A percentile compares a stretch with the other conserved stretches of the same genome.
Evolutionary conservation across 2,888 invertebrate genomes (phyloP).

Genomic region (Aproaerema taeniolella): DNA sequence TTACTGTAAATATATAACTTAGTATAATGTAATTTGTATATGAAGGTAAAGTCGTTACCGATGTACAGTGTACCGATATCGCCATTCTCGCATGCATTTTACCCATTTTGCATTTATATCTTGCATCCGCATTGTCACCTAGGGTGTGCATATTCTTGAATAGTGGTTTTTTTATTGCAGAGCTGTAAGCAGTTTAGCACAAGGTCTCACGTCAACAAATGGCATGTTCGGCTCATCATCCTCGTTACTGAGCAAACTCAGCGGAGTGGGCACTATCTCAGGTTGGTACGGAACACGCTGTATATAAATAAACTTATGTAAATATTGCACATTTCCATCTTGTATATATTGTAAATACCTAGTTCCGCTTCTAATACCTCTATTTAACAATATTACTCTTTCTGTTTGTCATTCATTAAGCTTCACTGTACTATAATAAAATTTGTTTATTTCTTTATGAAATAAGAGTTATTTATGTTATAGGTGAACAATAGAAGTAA

Average conservation of each 20-base stretch:
- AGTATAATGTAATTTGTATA: slow-evolving; percentile 13
- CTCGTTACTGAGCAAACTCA: slow-evolving; percentile 75
- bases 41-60: slow-evolving; percentile 10
- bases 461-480: neutral
- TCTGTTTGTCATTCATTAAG: neutral
- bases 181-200: slow-evolving; percentile 73
- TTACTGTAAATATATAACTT: slow-evolving; percentile 12
- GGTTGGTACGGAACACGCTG: slow-evolving; percentile 44
- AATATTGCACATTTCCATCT: neutral
- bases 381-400: slow-evolving; percentile 1
- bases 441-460: neutral
- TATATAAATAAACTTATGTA: slow-evolving; percentile 9
- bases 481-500: no score
- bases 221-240: slow-evolving; percentile 88
- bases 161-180: slow-evolving; percentile 56
- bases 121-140: slow-evolving; percentile 4
- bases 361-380: slow-evolving; percentile 1
- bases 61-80: slow-evolving; percentile 17
- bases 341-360: slow-evolving; percentile 16
- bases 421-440: neutral
- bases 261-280: slow-evolving; percentile 72
- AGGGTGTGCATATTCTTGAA: slow-evolving; percentile 26
- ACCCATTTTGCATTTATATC: slow-evolving; percentile 5
- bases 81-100: slow-evolving; percentile 13
- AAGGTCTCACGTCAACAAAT: slow-evolving; percentile 81